Evolutionary conservation across 1,140 invertebrate species (phyloP), one percentile per base, ranked within the genome.

Genomic region (Ceratina australensis): DNA sequence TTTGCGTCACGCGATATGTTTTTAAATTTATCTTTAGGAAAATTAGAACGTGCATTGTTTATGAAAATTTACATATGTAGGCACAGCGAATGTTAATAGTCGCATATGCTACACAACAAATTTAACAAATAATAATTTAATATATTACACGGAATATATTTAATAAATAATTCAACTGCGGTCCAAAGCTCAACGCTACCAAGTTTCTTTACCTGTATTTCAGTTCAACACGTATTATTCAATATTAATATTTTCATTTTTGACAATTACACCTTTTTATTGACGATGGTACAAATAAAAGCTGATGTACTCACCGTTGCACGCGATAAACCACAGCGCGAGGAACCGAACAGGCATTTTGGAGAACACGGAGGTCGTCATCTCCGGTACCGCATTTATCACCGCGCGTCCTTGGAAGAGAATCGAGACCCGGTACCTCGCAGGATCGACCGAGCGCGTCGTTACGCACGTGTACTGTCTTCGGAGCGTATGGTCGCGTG

Each of bases 341-440:
- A 68, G 22, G 28, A 85, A 50, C 80, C 80, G 72, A 56, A 49
- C 42, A n/a, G 64, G 15, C 79, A 86, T 86, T 76, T 86, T 86
- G 81, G 60, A 76, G 75, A 86, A 79, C 67, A 42, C 64, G 72
- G 49, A 63, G 22, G 59, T 42, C 52, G 77, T 85, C 83, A 82
- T 85, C 73, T 68, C 60, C 65, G 72, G 54, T 26, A 60, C 68
- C 22, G 73, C 84, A 86, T 86, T 86, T 86, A 85, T 86, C 65
- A 78, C 68, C 54, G 72, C 57, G 65, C 28, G 56, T 74, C 76
- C 77, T 79, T 64, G 76, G 61, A 26, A 52, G 80, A 50, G 65
- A 26, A 60, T 78, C 64, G 52, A 50, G 61, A 56, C 66, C 42
- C 49, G 50, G 76, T 74, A 61, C 63, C 33, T 54, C 63, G 52